phyloP scores from a whole-genome alignment of 2,888 invertebrate species.

The Smittia aterrima region DNA sequence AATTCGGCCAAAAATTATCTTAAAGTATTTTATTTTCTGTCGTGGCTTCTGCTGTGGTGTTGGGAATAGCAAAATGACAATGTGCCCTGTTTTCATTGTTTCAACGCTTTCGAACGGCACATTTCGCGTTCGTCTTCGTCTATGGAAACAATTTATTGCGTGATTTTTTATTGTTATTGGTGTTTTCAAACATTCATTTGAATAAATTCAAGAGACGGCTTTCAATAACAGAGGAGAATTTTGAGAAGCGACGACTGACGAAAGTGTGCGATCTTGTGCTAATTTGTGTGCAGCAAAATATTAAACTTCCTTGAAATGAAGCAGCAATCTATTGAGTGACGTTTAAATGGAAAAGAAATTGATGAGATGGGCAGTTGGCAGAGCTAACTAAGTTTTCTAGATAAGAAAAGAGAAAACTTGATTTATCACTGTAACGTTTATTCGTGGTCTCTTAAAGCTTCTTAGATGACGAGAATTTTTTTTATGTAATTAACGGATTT shows the following conservation, averaged over 20 bases:
- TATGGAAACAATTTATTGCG: conserved; percentile 32
- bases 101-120: conserved; percentile 3
- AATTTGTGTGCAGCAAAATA: background rate
- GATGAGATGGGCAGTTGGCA: no score
- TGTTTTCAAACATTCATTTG: conserved; percentile 38
- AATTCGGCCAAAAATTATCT: conserved; percentile 11
- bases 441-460: no score
- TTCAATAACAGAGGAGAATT: conserved; percentile 32
- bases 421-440: no score
- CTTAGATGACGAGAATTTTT: no score
- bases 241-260: background rate
- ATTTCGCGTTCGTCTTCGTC: conserved; percentile 13
- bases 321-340: no score
- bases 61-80: background rate
- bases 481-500: no score
- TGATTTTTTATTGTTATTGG: conserved; percentile 41
- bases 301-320: conserved; percentile 8
- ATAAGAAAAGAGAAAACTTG: no score
- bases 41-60: no score
- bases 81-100: conserved; percentile 3
- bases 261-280: background rate
- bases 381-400: no score
- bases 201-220: conserved; percentile 40
- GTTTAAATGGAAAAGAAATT: no score
- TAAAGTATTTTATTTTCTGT: background rate